phyloP scores from a whole-genome alignment of 2,888 invertebrate species.

The Eupithecia exiguata region DNA sequence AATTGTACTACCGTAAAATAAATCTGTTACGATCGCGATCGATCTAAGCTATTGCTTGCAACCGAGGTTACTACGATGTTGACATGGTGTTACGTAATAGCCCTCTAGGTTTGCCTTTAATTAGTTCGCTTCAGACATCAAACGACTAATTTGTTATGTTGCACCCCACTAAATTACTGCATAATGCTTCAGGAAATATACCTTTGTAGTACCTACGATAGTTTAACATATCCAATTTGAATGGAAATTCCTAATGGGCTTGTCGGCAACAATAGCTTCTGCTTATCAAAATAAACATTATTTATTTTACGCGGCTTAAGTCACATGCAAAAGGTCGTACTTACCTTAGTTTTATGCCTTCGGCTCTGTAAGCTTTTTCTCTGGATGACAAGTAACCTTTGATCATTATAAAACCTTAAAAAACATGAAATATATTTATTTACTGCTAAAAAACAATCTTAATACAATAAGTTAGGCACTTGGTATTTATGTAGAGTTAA shows the following conservation, averaged over 20 bases:
- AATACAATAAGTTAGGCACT: too few relatives aligned
- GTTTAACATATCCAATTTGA: constrained; percentile 31
- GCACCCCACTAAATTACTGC: constrained; percentile 26
- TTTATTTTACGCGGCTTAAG: not conserved
- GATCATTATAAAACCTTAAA: not conserved
- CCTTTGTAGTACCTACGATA: constrained; percentile 28
- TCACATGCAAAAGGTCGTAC: not conserved
- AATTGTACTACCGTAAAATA: not conserved
- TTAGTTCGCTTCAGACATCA: constrained; percentile 16
- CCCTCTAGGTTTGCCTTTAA: constrained; percentile 8
- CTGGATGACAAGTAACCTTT: not conserved
- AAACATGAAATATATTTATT: too few relatives aligned
- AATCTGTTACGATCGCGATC: not conserved
- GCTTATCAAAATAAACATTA: not conserved
- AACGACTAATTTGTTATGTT: constrained; percentile 26
- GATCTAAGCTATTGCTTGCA: not conserved
- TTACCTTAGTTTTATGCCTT: not conserved
- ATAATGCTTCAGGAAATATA: constrained; percentile 24
- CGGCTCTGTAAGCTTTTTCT: not conserved
- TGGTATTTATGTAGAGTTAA: too few relatives aligned
- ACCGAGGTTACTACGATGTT: not conserved
- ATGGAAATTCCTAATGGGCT: constrained; percentile 17
- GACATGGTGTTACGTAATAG: not conserved
- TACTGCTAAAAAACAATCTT: too few relatives aligned
- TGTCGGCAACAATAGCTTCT: not conserved